A percentile compares a stretch with the other conserved stretches of the same genome.
These are phyloP conservation scores for Tetranychus cinnabarinus DNA, from an alignment of 1,140 invertebrate genomes.

Conservation along the genomic window DNA sequence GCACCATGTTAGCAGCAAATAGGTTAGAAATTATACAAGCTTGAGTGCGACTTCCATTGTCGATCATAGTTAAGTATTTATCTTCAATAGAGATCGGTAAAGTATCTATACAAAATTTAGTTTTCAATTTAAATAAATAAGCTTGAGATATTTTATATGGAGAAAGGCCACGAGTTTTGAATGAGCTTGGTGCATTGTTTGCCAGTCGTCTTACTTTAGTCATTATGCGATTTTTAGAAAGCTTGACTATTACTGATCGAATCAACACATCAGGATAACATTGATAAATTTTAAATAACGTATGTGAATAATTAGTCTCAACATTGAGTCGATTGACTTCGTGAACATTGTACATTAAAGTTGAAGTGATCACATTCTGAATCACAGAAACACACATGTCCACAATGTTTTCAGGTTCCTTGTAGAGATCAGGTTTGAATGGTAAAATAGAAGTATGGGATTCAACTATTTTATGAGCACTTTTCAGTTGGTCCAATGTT, in stretches of 20 bases:
- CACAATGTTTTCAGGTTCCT: slow-evolving; percentile 14
- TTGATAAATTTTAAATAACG: slow-evolving; percentile 40
- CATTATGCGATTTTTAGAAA: slow-evolving; percentile 31
- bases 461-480: slow-evolving; percentile 11
- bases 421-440: slow-evolving; percentile 8
- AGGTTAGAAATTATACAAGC: background rate
- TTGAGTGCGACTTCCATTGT: background rate
- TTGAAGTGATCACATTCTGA: slow-evolving; percentile 11
- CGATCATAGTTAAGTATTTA: background rate
- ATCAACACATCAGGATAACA: slow-evolving; percentile 37
- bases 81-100: slow-evolving; percentile 14
- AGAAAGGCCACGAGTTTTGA: slow-evolving; percentile 12
- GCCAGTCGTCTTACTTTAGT: slow-evolving; percentile 5
- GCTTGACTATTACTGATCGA: slow-evolving; percentile 29
- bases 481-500: slow-evolving; percentile 8
- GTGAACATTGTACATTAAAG: slow-evolving; percentile 31
- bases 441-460: slow-evolving; percentile 3
- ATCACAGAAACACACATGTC: slow-evolving; percentile 20
- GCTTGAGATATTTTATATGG: slow-evolving; percentile 10
- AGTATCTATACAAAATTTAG: slow-evolving; percentile 4
- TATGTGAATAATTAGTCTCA: slow-evolving; percentile 22
- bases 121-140: slow-evolving; percentile 6
- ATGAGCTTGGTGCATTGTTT: background rate
- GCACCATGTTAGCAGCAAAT: background rate
- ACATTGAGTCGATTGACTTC: slow-evolving; percentile 30